phyloP scores from a whole-genome alignment of 37 sponge, comb jelly and placozoan genomes.

The Tethya wilhelma region DNA sequence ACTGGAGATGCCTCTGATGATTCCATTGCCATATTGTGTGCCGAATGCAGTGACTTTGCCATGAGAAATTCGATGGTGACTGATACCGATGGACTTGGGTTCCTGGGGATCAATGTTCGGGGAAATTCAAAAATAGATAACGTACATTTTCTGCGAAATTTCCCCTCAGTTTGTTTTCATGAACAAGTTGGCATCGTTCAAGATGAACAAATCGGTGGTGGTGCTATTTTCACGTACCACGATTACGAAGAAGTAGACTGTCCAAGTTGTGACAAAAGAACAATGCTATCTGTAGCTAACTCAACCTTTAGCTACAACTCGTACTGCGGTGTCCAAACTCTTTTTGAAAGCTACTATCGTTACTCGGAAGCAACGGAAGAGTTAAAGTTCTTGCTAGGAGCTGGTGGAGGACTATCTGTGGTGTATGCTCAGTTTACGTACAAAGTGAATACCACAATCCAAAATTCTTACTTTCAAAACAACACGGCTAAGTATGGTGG shows the following conservation, averaged over 20 bases:
- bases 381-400: slow-evolving; percentile 17
- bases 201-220: slow-evolving; percentile 38
- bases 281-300: slow-evolving; percentile 14
- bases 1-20: background rate
- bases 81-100: slow-evolving; percentile 39
- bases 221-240: slow-evolving; percentile 17
- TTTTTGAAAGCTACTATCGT: background rate
- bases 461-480: slow-evolving; percentile 17
- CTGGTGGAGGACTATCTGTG: slow-evolving; percentile 62
- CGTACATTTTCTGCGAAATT: background rate
- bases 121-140: slow-evolving; percentile 26
- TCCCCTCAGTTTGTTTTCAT: slow-evolving; percentile 5
- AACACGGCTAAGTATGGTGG: slow-evolving; percentile 49
- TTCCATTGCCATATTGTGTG: slow-evolving; percentile 18
- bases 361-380: background rate
- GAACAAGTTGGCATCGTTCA: background rate
- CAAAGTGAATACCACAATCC: slow-evolving; percentile 20
- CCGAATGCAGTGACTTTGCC: slow-evolving; percentile 4
- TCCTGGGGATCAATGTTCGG: slow-evolving; percentile 40
- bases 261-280: too few species aligned
- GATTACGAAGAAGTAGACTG: slow-evolving; percentile 40
- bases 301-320: slow-evolving; percentile 30
- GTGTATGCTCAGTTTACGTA: slow-evolving; percentile 27
- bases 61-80: background rate
- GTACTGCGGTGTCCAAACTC: slow-evolving; percentile 28